Evolutionary conservation across 2,797 vertebrate genomes (phyloP), one percentile per base, ranked within the genome.

Genomic region (Enteromius viviparus): DNA sequence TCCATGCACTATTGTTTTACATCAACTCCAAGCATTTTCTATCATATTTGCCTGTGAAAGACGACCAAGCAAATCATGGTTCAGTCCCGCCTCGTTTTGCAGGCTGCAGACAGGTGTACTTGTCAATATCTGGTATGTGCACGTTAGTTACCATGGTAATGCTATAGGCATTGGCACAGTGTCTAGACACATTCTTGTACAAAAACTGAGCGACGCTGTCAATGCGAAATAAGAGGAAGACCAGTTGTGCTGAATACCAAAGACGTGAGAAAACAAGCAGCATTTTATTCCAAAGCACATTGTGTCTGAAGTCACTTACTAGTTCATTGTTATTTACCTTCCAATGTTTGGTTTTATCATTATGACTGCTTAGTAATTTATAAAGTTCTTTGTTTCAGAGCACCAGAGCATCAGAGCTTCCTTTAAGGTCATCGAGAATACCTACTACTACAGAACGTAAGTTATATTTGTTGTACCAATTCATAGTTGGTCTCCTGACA

Each of bases 401-500:
- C n/a, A 0, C 42, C 19, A 83, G 40, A 78, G 81, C 51, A 89
- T 94, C 94, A 76, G 96, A 94, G 15, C 92, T 94, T 72, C 94
- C 94, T 86, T 90, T 95, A 32, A 93, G 95, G 23, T 91, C 94
- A 74, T 98, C 97, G 79, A 96, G 94, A 93, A 97, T 98, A 87
- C 97, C 96, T 53, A 95, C 94, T 78, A 95, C 94, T 15, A 79
- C 91, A 71, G 92, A 95, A 91, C 91, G 97, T 99, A 94, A 92
- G 93, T 92, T 85, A 69, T 84, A 19, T 34, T 34, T 26, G n/a
- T 34, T 68, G 26, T 37, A 17, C n/a, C 1, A 47, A 42, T 71
- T n/a, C 0, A 1, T 19, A 1, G n/a, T 2, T 71, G 76, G n/a
- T 21, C 34, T 12, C 55, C 12, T 76, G 10, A 6, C 19, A 9